Base-by-base conservation (phyloP, 2,113 vertebrate genomes). In the Mixornis gularis region DNA sequence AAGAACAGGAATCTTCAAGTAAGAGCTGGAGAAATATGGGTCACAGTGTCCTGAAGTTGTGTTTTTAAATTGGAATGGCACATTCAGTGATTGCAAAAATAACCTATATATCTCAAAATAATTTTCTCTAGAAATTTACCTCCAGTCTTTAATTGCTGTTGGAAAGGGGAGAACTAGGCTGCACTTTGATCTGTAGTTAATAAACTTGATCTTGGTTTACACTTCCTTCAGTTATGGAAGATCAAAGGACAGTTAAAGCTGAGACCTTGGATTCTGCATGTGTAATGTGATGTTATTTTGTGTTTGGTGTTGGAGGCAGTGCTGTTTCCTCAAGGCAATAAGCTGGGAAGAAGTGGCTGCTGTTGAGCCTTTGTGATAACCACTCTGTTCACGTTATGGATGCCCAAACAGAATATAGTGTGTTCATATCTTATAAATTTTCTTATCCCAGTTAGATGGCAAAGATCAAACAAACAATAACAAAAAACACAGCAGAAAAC, bases 111-210 rank as follows among this genome's bases (percentile, higher is more conserved):
- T 66, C 77, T 51, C 3, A 73, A 63, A 86, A 51, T 53, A 36
- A 27, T 17, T 73, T 83, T 59, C 34, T 69, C 36, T 55, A 69
- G 56, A 70, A 87, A 71, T 43, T 72, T 91, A 73, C 66, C n/a
- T 82, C 29, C 22, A n/a, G 34, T 44, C 24, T 88, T 84, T 95
- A 93, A 93, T 92, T 92, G 79, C 81, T 72, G 44, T 52, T 82
- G 89, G 74, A 92, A 94, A 91, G 87, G 70, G 90, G 94, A 74
- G 87, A 91, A 30, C 66, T 38, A 79, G 52, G 27, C 40, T 83
- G 53, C n/a, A 25, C 96, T 97, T 96, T 95, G 95, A 96, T 95
- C 91, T 80, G 62, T 66, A 40, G 52, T 68, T 84, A 93, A 84
- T 73, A 94, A 92, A 90, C 59, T 49, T 55, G 64, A 90, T 90